phyloP scores from a whole-genome alignment of 2,888 invertebrate genomes.

The Hirtodrosophila confusa region DNA sequence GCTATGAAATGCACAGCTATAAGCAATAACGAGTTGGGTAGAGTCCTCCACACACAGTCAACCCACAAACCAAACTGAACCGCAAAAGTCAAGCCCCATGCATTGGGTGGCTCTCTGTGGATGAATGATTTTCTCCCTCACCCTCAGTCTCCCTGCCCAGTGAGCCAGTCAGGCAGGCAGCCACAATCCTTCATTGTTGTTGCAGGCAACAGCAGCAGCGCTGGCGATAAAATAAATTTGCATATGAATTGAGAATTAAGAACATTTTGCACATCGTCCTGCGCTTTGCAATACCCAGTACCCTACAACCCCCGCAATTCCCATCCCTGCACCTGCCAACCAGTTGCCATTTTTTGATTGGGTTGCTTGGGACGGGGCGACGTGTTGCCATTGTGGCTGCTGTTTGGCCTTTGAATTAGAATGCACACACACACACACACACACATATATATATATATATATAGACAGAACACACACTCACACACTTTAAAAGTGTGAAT shows the following conservation, averaged over 20 bases:
- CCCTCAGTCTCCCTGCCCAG: conserved; percentile 38
- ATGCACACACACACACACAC: conserved; percentile 39
- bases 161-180: conserved; percentile 60
- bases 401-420: conserved; percentile 79
- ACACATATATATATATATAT: not conserved
- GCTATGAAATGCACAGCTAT: conserved; percentile 72
- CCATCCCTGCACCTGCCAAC: conserved; percentile 42
- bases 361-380: conserved; percentile 41
- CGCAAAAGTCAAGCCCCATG: conserved; percentile 60
- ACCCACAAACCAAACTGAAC: conserved; percentile 43
- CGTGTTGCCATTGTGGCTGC: conserved; percentile 72
- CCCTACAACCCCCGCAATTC: not conserved
- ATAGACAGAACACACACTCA: not conserved
- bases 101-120: conserved; percentile 30
- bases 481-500: conserved; percentile 67
- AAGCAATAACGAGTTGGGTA: conserved; percentile 67
- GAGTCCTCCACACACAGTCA: too few relatives aligned
- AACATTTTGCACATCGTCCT: conserved; percentile 82
- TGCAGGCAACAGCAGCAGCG: conserved; percentile 71
- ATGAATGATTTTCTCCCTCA: conserved; percentile 28
- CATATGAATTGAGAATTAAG: conserved; percentile 85
- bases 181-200: conserved; percentile 71
- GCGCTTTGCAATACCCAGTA: conserved; percentile 24
- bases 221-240: conserved; percentile 84
- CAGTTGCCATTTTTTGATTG: conserved; percentile 68